A percentile compares a stretch with the other conserved stretches of the same genome.
These are phyloP conservation scores for Phrynosoma platyrhinos DNA, from an alignment of 2,113 vertebrate genomes.

Conservation along the genomic window DNA sequence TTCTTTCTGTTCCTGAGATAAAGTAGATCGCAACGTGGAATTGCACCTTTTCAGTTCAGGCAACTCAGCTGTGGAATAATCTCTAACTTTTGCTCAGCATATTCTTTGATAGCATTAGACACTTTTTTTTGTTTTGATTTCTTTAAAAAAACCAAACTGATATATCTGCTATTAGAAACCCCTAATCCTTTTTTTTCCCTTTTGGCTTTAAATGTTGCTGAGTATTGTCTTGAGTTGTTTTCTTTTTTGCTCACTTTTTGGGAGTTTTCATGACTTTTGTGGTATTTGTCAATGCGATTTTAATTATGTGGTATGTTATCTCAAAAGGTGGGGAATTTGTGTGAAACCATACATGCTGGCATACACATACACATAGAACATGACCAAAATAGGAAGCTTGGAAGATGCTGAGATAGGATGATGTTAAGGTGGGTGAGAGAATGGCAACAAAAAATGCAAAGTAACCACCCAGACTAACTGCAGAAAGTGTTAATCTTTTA, in stretches of 20 bases:
- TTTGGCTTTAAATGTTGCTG: background rate
- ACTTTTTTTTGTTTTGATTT: background rate
- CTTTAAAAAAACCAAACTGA: background rate
- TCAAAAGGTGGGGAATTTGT: background rate
- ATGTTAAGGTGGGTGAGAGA: too few species aligned
- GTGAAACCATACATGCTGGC: too few species aligned
- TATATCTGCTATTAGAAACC: background rate
- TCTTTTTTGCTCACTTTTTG: background rate
- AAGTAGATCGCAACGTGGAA: background rate
- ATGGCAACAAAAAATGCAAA: too few species aligned
- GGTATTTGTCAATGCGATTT: background rate
- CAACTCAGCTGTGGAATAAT: background rate
- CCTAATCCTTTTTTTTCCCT: background rate
- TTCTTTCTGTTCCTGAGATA: background rate
- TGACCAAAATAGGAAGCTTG: too few species aligned
- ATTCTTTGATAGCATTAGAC: background rate
- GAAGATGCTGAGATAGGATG: background rate
- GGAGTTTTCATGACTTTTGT: background rate
- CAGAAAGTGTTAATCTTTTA: too few species aligned
- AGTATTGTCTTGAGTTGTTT: background rate
- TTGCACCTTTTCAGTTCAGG: background rate
- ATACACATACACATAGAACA: too few species aligned
- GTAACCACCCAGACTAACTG: too few species aligned
- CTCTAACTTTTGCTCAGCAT: background rate
- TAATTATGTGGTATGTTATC: background rate